Evolutionary conservation across 2,888 invertebrate genomes (phyloP), one percentile per base, ranked within the genome.

Genomic region (Agrilus mali): DNA sequence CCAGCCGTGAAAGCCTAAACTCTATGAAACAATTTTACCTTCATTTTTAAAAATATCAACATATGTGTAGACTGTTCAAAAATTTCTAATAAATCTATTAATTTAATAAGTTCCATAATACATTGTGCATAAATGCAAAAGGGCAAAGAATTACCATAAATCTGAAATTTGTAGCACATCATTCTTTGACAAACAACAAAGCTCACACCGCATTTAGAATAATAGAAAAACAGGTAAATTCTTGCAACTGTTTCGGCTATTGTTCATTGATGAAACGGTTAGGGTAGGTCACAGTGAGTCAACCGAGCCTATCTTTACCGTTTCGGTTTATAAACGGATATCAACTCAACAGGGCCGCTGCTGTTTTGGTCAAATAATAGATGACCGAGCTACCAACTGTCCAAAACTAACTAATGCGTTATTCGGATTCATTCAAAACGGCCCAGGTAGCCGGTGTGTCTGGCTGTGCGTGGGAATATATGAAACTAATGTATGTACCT

Each of bases 281-380:
- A 55, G 63, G 63, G 62, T 62, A 63, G 62, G 61, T 62, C 58
- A 43, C 54, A 59, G 55, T 52, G 36, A 55, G 43, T 53, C 60
- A 58, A 46, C 31, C 36, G 47, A 53, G 40, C 43, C 38, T 32
- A 53, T 44, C 42, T 3, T 27, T 38, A 33, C 27, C 44, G 34
- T 36, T 42, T 20, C 38, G 40, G 43, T 42, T 42, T 41, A 38
- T 33, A 51, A 33, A 34, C 39, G 46, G 22, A 44, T 32, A 33
- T 22, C 33, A 41, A 46, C 35, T 46, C 40, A 42, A 37, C 42
- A 54, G 60, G 53, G 38, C 58, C 45, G 52, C 55, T 60, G 57
- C 47, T 63, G 61, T 63, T 63, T 60, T 61, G 63, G 61, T 61
- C 60, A 61, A 59, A 61, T 63, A 61, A 63, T 60, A 59, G 58